phyloP scores from a whole-genome alignment of 1,140 invertebrate genomes.

The Brachionus koreanus region DNA sequence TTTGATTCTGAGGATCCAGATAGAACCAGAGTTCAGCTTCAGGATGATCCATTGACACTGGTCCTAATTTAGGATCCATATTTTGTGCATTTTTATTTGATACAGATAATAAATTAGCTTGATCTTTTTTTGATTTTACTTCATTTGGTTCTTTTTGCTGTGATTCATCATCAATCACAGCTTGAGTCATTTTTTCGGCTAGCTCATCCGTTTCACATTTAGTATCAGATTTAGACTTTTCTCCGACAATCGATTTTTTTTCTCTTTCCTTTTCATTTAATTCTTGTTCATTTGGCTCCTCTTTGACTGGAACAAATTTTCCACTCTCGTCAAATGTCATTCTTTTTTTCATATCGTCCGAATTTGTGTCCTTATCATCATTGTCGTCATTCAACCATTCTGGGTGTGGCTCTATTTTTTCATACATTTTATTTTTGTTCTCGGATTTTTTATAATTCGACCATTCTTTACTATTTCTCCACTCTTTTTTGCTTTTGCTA shows the following conservation, averaged over 20 bases:
- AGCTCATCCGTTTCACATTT: background rate
- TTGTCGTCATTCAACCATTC: conserved; percentile 40
- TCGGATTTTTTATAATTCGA: background rate
- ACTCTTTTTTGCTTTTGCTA: background rate
- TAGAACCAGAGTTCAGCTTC: conserved; percentile 38
- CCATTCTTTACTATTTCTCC: conserved; percentile 16
- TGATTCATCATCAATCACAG: background rate
- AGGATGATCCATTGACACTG: background rate
- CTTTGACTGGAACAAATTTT: conserved; percentile 23
- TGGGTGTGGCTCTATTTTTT: background rate
- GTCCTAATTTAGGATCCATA: background rate
- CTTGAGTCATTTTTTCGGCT: background rate
- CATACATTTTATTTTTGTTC: background rate
- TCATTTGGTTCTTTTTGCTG: background rate
- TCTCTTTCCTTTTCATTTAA: background rate
- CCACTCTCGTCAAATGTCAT: conserved; percentile 42
- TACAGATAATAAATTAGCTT: background rate
- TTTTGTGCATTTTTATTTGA: background rate
- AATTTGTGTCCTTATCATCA: background rate
- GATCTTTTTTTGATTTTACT: background rate
- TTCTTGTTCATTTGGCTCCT: background rate
- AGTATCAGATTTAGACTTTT: background rate
- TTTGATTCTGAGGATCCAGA: conserved; percentile 39
- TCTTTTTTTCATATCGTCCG: background rate
- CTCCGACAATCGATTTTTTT: background rate